A percentile compares a stretch with the other conserved stretches of the same genome.
phyloP scores from a whole-genome alignment of 2,888 invertebrate genomes.

The Diogma glabrata region DNA sequence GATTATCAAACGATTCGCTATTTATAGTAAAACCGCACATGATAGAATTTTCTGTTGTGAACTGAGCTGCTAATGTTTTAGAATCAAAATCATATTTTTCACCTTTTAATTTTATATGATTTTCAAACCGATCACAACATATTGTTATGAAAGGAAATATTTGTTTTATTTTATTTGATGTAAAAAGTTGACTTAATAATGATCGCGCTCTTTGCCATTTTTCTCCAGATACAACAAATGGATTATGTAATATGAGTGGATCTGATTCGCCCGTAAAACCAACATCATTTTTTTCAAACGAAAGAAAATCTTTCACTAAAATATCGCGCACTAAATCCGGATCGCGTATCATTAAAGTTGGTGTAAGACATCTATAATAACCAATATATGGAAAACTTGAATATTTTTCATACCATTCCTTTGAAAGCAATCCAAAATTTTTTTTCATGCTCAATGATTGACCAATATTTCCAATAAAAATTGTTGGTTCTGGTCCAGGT shows the following conservation, averaged over 20 bases:
- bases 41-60: constrained; percentile 17
- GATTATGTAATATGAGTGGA: constrained; percentile 31
- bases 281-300: constrained; percentile 32
- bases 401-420: constrained; percentile 16
- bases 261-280: constrained; percentile 29
- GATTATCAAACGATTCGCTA: constrained; percentile 17
- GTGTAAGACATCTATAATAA: constrained; percentile 1
- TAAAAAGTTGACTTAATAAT: constrained; percentile 35
- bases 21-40: constrained; percentile 16
- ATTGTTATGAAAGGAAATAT: background rate
- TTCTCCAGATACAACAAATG: constrained; percentile 31
- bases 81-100: background rate
- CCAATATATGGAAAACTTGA: background rate
- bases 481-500: constrained; percentile 15
- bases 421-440: constrained; percentile 13
- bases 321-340: constrained; percentile 28
- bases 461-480: constrained; percentile 17
- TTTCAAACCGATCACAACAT: background rate
- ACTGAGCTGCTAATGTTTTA: constrained; percentile 12
- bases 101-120: background rate
- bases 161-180: constrained; percentile 31
- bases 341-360: constrained; percentile 22
- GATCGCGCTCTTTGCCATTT: constrained; percentile 33
- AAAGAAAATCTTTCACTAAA: constrained; percentile 27
- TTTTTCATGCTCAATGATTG: constrained; percentile 13